Conservation (phyloP, 2,888 invertebrate genomes). For the Syrphus vitripennis region DNA sequence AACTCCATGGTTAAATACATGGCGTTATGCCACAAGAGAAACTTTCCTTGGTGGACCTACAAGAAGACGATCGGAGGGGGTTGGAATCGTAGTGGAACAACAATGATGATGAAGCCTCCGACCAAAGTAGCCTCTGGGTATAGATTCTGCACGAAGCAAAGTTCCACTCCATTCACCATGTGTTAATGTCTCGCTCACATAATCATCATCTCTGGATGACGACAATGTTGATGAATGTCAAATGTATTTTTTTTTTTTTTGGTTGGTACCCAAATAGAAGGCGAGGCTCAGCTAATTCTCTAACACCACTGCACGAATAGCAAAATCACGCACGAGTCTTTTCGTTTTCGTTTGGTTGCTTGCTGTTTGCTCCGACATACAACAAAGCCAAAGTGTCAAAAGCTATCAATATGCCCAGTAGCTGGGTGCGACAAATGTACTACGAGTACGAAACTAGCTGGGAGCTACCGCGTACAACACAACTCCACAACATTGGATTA, state of each 20-base stretch:
- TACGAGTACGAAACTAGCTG: conserved; percentile 29
- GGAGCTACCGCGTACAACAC: conserved; percentile 53
- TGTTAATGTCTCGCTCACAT: conserved; percentile 43
- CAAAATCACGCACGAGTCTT: conserved; percentile 40
- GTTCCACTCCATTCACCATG: conserved; percentile 39
- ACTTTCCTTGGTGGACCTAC: conserved; percentile 28
- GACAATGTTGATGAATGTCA: conserved; percentile 50
- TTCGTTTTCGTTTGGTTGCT: background rate
- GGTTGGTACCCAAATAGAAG: conserved; percentile 27
- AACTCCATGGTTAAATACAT: conserved; percentile 44
- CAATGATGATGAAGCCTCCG: conserved; percentile 2
- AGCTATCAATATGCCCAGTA: conserved; percentile 68
- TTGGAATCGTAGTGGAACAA: conserved; percentile 8
- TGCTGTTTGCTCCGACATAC: background rate
- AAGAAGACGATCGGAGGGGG: background rate
- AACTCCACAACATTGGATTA: conserved; percentile 50
- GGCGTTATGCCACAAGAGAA: conserved; percentile 60
- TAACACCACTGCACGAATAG: conserved; percentile 17
- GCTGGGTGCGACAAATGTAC: conserved; percentile 66
- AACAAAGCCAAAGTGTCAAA: conserved; percentile 63
- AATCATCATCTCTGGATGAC: conserved; percentile 41
- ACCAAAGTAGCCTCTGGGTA: conserved; percentile 52
- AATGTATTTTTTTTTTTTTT: too few species aligned
- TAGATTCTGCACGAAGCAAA: background rate
- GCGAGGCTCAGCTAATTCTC: conserved; percentile 47